Evolutionary conservation across 2,888 invertebrate genomes (phyloP).

Genomic region (Microdon myrmicae): DNA sequence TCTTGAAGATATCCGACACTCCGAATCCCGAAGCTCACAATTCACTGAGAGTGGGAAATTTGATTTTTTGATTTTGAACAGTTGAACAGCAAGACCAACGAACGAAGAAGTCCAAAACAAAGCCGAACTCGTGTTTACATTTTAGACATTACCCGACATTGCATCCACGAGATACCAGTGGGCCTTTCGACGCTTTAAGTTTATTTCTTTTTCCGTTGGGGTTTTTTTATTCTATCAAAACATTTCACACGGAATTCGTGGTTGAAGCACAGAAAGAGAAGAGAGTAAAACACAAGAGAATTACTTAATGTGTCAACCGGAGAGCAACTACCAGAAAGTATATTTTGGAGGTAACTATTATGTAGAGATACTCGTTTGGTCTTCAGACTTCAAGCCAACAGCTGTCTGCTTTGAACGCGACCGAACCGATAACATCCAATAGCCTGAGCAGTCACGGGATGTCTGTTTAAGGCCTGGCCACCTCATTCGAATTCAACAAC

Average conservation of each 20-base stretch:
- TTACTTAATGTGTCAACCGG: neutral
- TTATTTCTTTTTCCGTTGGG: neutral
- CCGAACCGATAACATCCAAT: constrained; percentile 45
- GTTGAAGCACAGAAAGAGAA: constrained; percentile 28
- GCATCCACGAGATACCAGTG: constrained; percentile 17
- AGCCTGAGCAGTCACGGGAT: constrained; percentile 55
- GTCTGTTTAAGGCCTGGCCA: constrained; percentile 50
- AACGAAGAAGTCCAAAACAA: constrained; percentile 22
- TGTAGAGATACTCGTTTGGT: constrained; percentile 36
- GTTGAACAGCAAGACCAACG: too few relatives aligned
- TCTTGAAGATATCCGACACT: constrained; percentile 18
- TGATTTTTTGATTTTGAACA: constrained; percentile 34
- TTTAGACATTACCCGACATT: constrained; percentile 27
- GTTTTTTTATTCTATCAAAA: constrained; percentile 21
- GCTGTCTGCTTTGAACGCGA: constrained; percentile 37
- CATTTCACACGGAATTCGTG: constrained; percentile 31
- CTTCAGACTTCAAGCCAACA: constrained; percentile 16
- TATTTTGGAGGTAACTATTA: constrained; percentile 12
- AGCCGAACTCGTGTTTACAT: constrained; percentile 38
- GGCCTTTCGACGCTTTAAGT: constrained; percentile 17
- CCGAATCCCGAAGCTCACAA: constrained; percentile 19
- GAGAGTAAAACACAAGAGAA: constrained; percentile 17
- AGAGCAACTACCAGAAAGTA: constrained; percentile 7
- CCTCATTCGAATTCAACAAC: constrained; percentile 46
- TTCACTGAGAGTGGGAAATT: constrained; percentile 15